These are phyloP conservation scores for Setophaga kirtlandii DNA, from an alignment of 2,113 vertebrate genomes.

Conservation along the genomic window DNA sequence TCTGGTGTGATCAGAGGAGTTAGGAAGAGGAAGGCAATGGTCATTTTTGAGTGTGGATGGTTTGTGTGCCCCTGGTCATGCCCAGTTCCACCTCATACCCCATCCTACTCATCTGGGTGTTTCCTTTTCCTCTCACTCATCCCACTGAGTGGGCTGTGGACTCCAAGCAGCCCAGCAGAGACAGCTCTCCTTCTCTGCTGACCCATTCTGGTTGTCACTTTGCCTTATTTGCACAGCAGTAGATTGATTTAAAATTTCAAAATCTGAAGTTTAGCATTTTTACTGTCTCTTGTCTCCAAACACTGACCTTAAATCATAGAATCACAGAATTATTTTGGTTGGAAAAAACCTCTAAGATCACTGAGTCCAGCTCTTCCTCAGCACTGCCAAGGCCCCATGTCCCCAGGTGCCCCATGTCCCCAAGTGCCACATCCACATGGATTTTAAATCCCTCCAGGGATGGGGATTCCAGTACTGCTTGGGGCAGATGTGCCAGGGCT, in stretches of 20 bases:
- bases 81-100: slow-evolving; percentile 6
- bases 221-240: not conserved
- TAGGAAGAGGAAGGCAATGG: not conserved
- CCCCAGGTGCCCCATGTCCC: not conserved
- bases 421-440: not conserved
- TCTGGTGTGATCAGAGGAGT: not conserved
- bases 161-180: not conserved
- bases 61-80: not conserved
- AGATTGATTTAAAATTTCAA: not conserved
- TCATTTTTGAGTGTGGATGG: not conserved
- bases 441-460: not conserved
- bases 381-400: not conserved
- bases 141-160: not conserved
- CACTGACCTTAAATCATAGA: not conserved
- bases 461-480: too few species aligned
- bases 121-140: not conserved
- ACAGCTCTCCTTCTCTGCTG: not conserved
- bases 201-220: not conserved
- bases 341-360: not conserved
- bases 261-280: not conserved
- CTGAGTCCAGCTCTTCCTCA: not conserved
- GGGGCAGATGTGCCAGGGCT: not conserved
- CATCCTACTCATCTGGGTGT: not conserved
- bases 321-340: not conserved
- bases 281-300: not conserved